Evolutionary conservation across 30 jellyfish, hydroid and myxozoan species (phyloP), one percentile per base, ranked within the genome.

Genomic region (Mastigias papua): DNA sequence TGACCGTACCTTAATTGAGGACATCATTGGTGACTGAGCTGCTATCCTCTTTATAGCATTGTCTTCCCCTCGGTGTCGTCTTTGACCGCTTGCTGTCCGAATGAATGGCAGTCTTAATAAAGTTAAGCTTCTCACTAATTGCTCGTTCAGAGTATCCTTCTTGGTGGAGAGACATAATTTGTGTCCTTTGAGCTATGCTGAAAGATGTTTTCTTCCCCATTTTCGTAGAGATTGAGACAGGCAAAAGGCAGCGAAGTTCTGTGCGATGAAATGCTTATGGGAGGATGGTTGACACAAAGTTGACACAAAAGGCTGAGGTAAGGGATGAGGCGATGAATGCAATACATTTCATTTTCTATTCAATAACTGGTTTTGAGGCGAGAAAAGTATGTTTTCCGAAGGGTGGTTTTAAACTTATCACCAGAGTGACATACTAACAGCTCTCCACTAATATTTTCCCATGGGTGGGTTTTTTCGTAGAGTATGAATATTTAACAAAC

Each of bases 21-120:
- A 25, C 34, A 22, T 66, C 34, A 16, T 13, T 66, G 48, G 78
- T 13, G 22, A 66, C 34, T 29, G 78, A 13, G 31, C 78, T 66
- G 78, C 78, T 28, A 66, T 66, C 34, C 78, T 22, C 26, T 31
- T 22, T 25, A 76, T 29, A 20, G 50, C 33, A 49, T 76, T 28
- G 82, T 51, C 88, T 31, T 76, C 72, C 76, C 76, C 21, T 76
- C 54, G 76, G 88, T 15, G 88, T 51, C 20, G 82, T 76, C 50
- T 76, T 76, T 9, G 28, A 9, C 80, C 74, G 46, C 23, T 76
- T 76, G 23, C 20, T 15, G 50, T 76, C 88, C 74, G 27, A 19
- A 72, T 49, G 88, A 27, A 76, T 33, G 48, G 88, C 88, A 15
- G 74, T 42, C 74, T 51, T 42, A 80, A 4, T 76, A 76, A 22